These are phyloP conservation scores for Coelopa pilipes DNA, from an alignment of 2,888 invertebrate species.

Conservation along the genomic window DNA sequence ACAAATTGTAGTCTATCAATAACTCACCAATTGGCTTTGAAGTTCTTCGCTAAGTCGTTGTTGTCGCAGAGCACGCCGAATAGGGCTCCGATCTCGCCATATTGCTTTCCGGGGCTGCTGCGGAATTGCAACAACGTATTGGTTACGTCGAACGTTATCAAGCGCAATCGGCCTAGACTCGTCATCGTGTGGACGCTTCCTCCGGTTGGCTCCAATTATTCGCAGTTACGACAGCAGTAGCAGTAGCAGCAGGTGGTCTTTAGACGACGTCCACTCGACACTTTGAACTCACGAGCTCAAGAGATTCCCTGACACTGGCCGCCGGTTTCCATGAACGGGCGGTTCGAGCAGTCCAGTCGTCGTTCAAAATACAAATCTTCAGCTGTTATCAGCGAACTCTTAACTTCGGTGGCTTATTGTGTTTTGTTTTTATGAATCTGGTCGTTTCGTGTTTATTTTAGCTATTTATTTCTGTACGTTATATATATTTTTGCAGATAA, in stretches of 20 bases:
- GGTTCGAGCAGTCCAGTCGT: background rate
- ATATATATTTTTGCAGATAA: background rate
- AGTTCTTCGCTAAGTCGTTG: constrained; percentile 71
- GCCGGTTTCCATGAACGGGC: background rate
- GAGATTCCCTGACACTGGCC: constrained; percentile 7
- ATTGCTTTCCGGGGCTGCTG: constrained; percentile 78
- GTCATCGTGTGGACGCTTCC: constrained; percentile 43
- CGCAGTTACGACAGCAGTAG: background rate
- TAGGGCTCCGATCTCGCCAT: constrained; percentile 75
- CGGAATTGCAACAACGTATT: constrained; percentile 83
- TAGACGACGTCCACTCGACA: background rate
- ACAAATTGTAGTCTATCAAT: constrained; percentile 9
- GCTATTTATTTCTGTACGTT: background rate
- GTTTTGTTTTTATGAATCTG: constrained; percentile 9
- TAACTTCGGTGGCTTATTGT: constrained; percentile 13
- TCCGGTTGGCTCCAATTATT: no score
- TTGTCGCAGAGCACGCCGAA: constrained; percentile 76
- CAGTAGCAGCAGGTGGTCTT: background rate
- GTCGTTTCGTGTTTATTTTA: constrained; percentile 1
- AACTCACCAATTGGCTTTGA: constrained; percentile 73
- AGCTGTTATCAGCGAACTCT: constrained; percentile 20
- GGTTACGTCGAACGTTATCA: constrained; percentile 90
- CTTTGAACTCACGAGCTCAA: constrained; percentile 11
- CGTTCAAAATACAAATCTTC: constrained; percentile 1
- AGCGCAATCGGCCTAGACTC: constrained; percentile 61